Base-by-base conservation (phyloP, 2,797 vertebrate species). In the Rhynchotus rufescens region DNA sequence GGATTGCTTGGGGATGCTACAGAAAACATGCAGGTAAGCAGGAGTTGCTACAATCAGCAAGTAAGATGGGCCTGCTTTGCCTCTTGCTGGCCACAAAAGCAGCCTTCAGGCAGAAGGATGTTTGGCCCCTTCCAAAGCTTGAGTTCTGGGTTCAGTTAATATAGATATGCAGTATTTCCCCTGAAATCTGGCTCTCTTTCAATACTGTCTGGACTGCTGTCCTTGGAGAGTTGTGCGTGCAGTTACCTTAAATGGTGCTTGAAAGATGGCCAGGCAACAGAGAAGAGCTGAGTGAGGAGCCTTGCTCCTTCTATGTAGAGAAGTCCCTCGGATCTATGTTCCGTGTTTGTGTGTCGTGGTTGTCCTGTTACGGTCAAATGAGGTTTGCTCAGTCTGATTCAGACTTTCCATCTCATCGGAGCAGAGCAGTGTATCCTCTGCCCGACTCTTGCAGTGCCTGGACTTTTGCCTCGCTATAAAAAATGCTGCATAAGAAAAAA, bases 11-110 rank as follows among this genome's bases (percentile, higher is more conserved):
- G 99, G 17, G 99, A 99, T 5, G 99, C 99, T 36, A 99, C 99
- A 0, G 99, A 99, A 3, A 99, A 99, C 98, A 99, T 99, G 99
- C 99, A 99, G 99, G 99, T 99, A 60, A 86, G 98, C 78, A n/a
- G 9, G 52, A 38, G 59, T 85, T 83, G 38, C 59, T 40, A 73
- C 80, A 57, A 34, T 49, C 84, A 68, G 2, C 65, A 79, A 45
- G 59, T 45, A 26, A 4, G 28, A 49, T 61, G 2, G 67, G 57
- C 66, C 75, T 93, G 90, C 79, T 89, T 84, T 79, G 76, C n/a
- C 94, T 94, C 80, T 52, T 76, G 38, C 79, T 73, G 13, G 83
- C 79, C 72, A 2, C 65, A 56, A 20, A 56, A 56, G 11, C 54
- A 56, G 30, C 30, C 30, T n/a, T n/a, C 6, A 6, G 71, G 49